phyloP scores from a whole-genome alignment of 2,888 invertebrate species.

The Epirrita christyi region DNA sequence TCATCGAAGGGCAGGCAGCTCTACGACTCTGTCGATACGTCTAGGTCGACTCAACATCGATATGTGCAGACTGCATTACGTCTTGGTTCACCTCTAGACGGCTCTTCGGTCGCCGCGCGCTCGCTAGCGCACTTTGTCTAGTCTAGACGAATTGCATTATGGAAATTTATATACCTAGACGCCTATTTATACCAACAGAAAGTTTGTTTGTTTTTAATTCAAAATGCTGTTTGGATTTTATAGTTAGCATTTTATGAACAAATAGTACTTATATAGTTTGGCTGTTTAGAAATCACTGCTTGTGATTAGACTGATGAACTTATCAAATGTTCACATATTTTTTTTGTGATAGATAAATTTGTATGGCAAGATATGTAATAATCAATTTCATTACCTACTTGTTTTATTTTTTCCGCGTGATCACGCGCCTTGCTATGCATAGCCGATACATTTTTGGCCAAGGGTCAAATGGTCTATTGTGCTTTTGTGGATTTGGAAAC shows the following conservation, averaged over 20 bases:
- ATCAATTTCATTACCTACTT: too few species aligned
- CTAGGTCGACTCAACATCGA: slow-evolving; percentile 36
- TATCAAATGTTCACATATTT: too few species aligned
- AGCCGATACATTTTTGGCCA: too few species aligned
- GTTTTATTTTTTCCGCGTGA: too few species aligned
- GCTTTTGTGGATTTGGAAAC: too few species aligned
- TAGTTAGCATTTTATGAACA: slow-evolving; percentile 13
- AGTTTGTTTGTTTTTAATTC: slow-evolving; percentile 43
- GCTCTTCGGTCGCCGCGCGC: slow-evolving; percentile 55
- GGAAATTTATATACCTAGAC: slow-evolving; percentile 71
- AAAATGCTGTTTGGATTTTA: slow-evolving; percentile 26
- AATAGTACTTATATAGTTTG: slow-evolving; percentile 8
- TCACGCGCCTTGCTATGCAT: too few species aligned
- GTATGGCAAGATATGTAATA: too few species aligned
- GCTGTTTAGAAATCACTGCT: background rate
- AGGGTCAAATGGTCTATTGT: too few species aligned
- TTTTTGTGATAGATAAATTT: too few species aligned
- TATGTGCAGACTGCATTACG: slow-evolving; percentile 54
- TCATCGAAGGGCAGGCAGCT: slow-evolving; percentile 36
- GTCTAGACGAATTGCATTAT: slow-evolving; percentile 84
- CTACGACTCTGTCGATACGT: slow-evolving; percentile 32
- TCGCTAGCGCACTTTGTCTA: slow-evolving; percentile 66
- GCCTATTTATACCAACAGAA: slow-evolving; percentile 59
- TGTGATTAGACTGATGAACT: background rate
- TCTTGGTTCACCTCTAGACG: slow-evolving; percentile 74